Evolutionary conservation across 2,888 invertebrate species (phyloP), one percentile per base, ranked within the genome.

Genomic region (Apodemia zela): DNA sequence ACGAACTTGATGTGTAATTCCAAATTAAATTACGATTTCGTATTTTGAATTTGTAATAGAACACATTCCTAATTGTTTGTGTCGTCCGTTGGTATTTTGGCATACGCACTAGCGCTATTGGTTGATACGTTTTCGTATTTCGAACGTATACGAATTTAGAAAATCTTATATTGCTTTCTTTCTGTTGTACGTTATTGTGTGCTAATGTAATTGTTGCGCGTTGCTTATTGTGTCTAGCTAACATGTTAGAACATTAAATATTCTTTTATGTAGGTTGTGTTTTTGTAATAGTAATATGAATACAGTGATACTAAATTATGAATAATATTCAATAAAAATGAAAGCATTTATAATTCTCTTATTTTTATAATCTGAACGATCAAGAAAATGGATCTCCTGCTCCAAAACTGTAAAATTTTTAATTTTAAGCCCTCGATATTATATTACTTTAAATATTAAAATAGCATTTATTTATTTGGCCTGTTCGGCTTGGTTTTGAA

Each of bases 71-170:
- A 84, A 87, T 88, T 87, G 87, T 85, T 85, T 80, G 81, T 80
- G 79, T 80, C 82, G 79, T 78, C 69, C 76, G 77, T 71, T 84
- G 84, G 82, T 81, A 84, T 86, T 85, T 87, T 87, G 89, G 85
- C 85, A 85, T 82, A 85, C 82, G 80, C 79, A 85, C 80, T 84
- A 81, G 81, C 78, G 78, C 84, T 79, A 85, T 85, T 82, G 82
- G 82, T 78, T 70, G 82, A 80, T 85, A 80, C 84, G 79, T 85
- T 87, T 87, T 86, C 84, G 85, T 82, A 82, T 84, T 85, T 87
- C 81, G 80, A 81, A 77, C 79, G 82, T 86, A 85, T 88, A 86
- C 86, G 85, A 84, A 87, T 89, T 87, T 88, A 87, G 89, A 89
- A 86, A 86, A 84, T 81, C 72, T 87, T 79, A 76, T 75, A 83